These are phyloP conservation scores for Hypomecis punctinalis DNA, from an alignment of 2,888 invertebrate species.

Conservation along the genomic window DNA sequence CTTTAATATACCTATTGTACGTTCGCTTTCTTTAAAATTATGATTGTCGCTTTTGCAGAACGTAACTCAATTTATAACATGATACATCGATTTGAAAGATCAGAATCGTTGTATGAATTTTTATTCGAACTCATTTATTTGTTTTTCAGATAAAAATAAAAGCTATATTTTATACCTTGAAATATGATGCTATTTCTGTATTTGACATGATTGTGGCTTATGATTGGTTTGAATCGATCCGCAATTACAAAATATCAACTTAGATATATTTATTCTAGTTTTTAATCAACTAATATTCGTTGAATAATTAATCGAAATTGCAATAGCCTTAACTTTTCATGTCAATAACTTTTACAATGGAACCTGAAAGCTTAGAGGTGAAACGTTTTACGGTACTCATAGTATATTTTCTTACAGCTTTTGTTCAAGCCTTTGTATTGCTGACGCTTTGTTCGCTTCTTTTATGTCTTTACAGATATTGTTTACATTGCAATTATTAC, in stretches of 20 bases:
- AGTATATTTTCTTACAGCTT: constrained; percentile 55
- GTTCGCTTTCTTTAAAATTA: no score
- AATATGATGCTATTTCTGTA: constrained; percentile 1
- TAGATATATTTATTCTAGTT: no score
- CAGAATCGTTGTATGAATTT: neutral
- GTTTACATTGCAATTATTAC: constrained; percentile 52
- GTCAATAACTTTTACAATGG: constrained; percentile 19
- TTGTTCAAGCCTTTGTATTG: constrained; percentile 61
- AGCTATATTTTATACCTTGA: neutral
- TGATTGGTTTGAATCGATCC: neutral
- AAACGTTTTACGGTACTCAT: constrained; percentile 48
- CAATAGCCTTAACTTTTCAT: constrained; percentile 7
- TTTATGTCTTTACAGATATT: constrained; percentile 56
- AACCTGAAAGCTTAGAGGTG: constrained; percentile 42
- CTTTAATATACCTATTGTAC: no score
- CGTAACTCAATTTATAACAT: no score
- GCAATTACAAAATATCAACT: neutral
- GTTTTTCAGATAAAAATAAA: no score
- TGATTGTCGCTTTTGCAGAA: no score
- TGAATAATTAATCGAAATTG: constrained; percentile 5
- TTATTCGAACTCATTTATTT: neutral
- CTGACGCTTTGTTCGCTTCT: constrained; percentile 58
- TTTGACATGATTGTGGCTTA: neutral
- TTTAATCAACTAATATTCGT: neutral
- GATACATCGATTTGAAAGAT: no score